phyloP scores from a whole-genome alignment of 2,888 invertebrate genomes.

The Choristoneura rosaceana region DNA sequence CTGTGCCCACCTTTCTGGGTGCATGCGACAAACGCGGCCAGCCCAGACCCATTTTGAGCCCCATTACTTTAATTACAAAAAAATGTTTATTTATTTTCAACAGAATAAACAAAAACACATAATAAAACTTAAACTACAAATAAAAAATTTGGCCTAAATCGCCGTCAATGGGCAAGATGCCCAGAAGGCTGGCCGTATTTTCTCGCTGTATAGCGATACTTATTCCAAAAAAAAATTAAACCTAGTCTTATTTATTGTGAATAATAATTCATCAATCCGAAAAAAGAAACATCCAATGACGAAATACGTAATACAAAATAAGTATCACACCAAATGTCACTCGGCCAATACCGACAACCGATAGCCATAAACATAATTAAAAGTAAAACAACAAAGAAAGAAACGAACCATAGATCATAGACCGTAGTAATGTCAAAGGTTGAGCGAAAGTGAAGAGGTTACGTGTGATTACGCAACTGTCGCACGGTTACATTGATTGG shows the following conservation, averaged over 20 bases:
- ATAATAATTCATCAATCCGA: background rate
- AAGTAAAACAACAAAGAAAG: slow-evolving; percentile 38
- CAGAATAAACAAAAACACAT: too few species aligned
- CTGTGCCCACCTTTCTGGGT: too few species aligned
- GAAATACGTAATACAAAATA: background rate
- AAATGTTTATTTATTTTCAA: too few species aligned
- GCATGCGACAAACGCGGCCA: too few species aligned
- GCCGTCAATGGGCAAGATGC: too few species aligned
- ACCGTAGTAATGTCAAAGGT: slow-evolving; percentile 59
- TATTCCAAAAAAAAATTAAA: too few species aligned
- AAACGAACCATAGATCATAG: slow-evolving; percentile 37
- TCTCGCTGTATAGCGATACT: too few species aligned
- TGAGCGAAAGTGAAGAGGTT: slow-evolving; percentile 59
- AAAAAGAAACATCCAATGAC: background rate
- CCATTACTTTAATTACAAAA: too few species aligned
- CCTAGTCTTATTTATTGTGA: background rate
- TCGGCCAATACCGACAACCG: slow-evolving; percentile 1
- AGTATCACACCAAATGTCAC: slow-evolving; percentile 12
- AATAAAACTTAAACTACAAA: too few species aligned
- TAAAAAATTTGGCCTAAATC: too few species aligned
- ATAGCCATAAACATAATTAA: slow-evolving; percentile 27
- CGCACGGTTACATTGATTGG: slow-evolving; percentile 53
- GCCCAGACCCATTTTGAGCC: too few species aligned
- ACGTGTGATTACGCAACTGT: slow-evolving; percentile 53
- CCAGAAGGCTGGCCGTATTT: too few species aligned